Base-by-base conservation (phyloP, 92 coral and sea anemone genomes). In the Porites divaricata region DNA sequence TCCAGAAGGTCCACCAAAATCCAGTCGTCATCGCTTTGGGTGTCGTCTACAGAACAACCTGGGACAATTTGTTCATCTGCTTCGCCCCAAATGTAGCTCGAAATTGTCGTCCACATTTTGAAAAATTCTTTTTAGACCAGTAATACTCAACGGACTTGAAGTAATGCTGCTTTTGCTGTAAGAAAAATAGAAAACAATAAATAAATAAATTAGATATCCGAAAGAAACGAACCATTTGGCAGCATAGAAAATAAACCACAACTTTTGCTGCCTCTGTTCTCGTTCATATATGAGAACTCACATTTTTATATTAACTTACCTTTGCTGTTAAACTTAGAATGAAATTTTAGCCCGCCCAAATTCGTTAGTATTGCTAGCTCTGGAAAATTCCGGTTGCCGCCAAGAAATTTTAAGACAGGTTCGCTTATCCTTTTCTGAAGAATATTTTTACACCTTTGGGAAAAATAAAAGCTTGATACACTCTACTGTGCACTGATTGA, bases 61-160 rank as follows among this genome's bases (percentile, higher is more conserved):
- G 98, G 99, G 68, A 97, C 99, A 22, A 92, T 88, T 90, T 97
- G 99, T 74, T 97, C 99, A n/a, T 97, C 99, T 22, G 80, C 70
- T 62, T 88, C 92, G 61, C 97, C 98, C 99, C 99, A 97, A 67
- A 97, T 95, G 87, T 97, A 97, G 81, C 99, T 97, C 35, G 97
- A 83, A 75, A 97, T 85, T 49, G 98, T 81, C 63, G 99, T 94
- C 89, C 96, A 93, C 99, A 97, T 97, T 78, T 65, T 91, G 50
- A 63, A 52, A 72, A 22, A 82, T 50, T 56, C 14, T 3, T 49
- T 56, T 35, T 72, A n/a, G 51, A 24, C 67, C 63, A 49, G 58
- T 21, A 56, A 57, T 21, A 56, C 26, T 8, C 15, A 23, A 19
- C 1, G 63, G 23, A 71, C 20, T 58, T 28, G 35, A 2, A 28